Base-by-base conservation (phyloP, 2,888 invertebrate genomes). In the Scaptomyza caliginosa region DNA sequence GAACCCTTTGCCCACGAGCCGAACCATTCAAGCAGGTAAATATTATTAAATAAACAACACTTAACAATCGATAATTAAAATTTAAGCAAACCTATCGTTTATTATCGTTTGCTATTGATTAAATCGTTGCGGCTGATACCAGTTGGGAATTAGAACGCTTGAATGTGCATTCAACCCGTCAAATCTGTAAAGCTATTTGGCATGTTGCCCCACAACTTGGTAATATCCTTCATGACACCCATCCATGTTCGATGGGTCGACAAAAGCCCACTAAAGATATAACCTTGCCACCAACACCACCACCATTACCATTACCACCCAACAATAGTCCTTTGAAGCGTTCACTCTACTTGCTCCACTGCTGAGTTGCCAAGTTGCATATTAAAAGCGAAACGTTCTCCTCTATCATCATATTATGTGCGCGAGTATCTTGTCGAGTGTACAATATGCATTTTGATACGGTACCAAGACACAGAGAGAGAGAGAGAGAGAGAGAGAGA, bases 1-100 rank as follows among this genome's bases (percentile, higher is more conserved):
- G 92, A 92, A 72, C 92, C 92, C 74, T 92, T 92, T 88, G 90
- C 91, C 82, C 91, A 91, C 79, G 91, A 91, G 79, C 91, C 91
- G 72, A 91, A 90, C 73, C 91, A 91, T 86, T 89, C 91, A 63
- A 91, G 89, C 90, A 91, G 91, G 91, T 91, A 91, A 90, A 82
- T 85, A 71, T 21, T 11, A 55, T 24, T n/a, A n/a, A n/a, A n/a
- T n/a, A n/a, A n/a, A n/a, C n/a, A n/a, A n/a, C n/a, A n/a, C n/a
- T n/a, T n/a, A n/a, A 19, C 30, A 32, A 46, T 51, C 30, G 39
- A 57, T 46, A 59, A 19, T 38, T n/a, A n/a, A n/a, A n/a, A n/a
- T n/a, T n/a, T n/a, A n/a, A n/a, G 3, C 30, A n/a, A 4, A 6
- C 13, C 19, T 51, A 40, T 34, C 34, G 34, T 7, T 13, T 3